A percentile compares a stretch with the other conserved stretches of the same genome.
phyloP scores from a whole-genome alignment of 2,888 invertebrate species.

The Hemaris fuciformis region DNA sequence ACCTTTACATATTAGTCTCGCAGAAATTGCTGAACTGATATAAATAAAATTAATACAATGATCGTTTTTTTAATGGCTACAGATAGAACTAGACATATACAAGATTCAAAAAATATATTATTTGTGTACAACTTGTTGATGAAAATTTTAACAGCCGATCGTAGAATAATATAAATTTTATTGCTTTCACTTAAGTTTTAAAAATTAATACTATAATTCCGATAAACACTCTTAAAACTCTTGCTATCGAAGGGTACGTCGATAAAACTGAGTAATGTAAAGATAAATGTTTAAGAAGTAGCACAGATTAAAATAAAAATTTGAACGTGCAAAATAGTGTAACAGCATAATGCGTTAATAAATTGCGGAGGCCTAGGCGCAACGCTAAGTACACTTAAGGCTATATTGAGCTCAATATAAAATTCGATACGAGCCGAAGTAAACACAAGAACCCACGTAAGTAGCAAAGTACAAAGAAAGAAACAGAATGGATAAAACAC shows the following conservation, averaged over 20 bases:
- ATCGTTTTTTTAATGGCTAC: too few relatives aligned
- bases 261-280: not conserved
- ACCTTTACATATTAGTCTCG: too few relatives aligned
- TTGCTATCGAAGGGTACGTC: not conserved
- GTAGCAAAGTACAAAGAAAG: conserved; percentile 58
- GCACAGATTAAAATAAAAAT: not conserved
- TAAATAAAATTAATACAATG: too few relatives aligned
- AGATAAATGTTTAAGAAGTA: not conserved
- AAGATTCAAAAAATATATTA: too few relatives aligned
- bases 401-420: conserved; percentile 33
- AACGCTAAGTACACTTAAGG: conserved; percentile 8
- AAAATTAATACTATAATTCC: not conserved
- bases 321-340: not conserved
- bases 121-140: too few relatives aligned
- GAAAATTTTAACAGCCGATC: not conserved
- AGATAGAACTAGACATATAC: too few relatives aligned
- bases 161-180: not conserved
- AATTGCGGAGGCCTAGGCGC: conserved; percentile 6
- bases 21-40: too few relatives aligned
- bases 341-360: conserved; percentile 6
- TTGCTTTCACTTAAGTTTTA: not conserved
- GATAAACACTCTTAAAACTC: not conserved
- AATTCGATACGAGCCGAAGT: conserved; percentile 46
- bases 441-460: conserved; percentile 50
- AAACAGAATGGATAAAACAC: conserved; percentile 56